Conservation (phyloP, 2,888 invertebrate genomes). For the Halictus quadricinctus region DNA sequence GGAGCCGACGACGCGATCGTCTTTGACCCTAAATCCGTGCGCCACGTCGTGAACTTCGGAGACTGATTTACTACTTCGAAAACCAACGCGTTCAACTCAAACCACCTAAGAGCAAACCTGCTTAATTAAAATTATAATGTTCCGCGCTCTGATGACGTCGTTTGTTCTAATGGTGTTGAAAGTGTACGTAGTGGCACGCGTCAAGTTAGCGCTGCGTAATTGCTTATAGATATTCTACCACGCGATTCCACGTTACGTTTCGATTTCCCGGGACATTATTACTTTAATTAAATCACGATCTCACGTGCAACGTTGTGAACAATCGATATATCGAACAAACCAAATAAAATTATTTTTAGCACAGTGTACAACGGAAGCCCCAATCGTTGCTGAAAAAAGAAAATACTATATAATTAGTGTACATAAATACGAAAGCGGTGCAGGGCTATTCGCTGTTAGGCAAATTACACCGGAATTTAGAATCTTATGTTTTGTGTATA, state of each 20-base stretch:
- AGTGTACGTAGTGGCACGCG: neutral
- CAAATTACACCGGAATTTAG: neutral
- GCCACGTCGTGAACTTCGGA: constrained; percentile 48
- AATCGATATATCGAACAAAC: neutral
- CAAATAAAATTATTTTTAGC: neutral
- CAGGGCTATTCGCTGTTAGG: too few species aligned
- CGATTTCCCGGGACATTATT: neutral
- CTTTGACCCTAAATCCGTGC: constrained; percentile 67
- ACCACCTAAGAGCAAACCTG: constrained; percentile 32
- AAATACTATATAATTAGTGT: neutral
- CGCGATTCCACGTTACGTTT: neutral
- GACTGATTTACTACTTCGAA: constrained; percentile 54
- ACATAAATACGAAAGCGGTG: neutral
- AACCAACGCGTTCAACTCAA: constrained; percentile 41
- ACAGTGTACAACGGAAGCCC: neutral
- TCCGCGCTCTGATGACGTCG: neutral
- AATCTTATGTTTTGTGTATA: neutral
- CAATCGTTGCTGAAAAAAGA: neutral
- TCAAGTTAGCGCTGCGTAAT: constrained; percentile 1
- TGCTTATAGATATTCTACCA: neutral
- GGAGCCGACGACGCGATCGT: constrained; percentile 59
- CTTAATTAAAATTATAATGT: constrained; percentile 53
- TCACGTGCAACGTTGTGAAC: neutral
- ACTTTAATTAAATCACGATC: neutral
- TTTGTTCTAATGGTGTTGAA: neutral